Conservation (phyloP, 1,140 invertebrate species). For the Ceratina calcarata region DNA sequence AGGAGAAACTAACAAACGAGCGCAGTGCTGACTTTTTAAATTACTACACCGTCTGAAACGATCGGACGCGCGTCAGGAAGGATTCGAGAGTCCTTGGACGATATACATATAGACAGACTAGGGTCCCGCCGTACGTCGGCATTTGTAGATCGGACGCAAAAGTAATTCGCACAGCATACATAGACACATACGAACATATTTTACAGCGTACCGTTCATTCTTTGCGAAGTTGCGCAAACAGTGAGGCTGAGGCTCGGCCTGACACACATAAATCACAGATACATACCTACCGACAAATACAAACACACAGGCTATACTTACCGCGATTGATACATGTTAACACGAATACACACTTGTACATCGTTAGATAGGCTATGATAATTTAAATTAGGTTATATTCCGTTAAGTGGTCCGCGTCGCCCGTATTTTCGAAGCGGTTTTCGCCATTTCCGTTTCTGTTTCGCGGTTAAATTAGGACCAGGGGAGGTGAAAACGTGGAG, state of each 20-base stretch:
- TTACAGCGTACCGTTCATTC: slow-evolving; percentile 66
- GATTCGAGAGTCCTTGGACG: slow-evolving; percentile 39
- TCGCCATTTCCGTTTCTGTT: slow-evolving; percentile 32
- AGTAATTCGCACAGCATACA: slow-evolving; percentile 48
- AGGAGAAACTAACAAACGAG: neutral
- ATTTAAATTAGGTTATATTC: slow-evolving; percentile 76
- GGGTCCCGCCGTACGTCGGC: slow-evolving; percentile 61
- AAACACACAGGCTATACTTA: slow-evolving; percentile 4
- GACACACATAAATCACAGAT: neutral
- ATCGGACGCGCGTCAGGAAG: slow-evolving; percentile 31
- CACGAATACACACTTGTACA: slow-evolving; percentile 45
- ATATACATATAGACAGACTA: slow-evolving; percentile 66
- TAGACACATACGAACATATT: slow-evolving; percentile 64
- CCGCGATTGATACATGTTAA: neutral
- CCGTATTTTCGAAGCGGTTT: slow-evolving; percentile 58
- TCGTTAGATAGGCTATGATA: slow-evolving; percentile 80
- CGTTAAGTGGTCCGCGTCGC: slow-evolving; percentile 70
- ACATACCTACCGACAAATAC: slow-evolving; percentile 4
- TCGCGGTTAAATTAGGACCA: neutral
- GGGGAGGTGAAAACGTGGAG: neutral
- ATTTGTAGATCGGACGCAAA: slow-evolving; percentile 38
- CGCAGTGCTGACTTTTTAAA: neutral
- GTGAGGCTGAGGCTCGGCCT: slow-evolving; percentile 7
- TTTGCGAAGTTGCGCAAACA: slow-evolving; percentile 44
- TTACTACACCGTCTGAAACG: neutral